These are phyloP conservation scores for Lanius ludovicianus DNA, from an alignment of 2,113 vertebrate genomes.

Conservation along the genomic window DNA sequence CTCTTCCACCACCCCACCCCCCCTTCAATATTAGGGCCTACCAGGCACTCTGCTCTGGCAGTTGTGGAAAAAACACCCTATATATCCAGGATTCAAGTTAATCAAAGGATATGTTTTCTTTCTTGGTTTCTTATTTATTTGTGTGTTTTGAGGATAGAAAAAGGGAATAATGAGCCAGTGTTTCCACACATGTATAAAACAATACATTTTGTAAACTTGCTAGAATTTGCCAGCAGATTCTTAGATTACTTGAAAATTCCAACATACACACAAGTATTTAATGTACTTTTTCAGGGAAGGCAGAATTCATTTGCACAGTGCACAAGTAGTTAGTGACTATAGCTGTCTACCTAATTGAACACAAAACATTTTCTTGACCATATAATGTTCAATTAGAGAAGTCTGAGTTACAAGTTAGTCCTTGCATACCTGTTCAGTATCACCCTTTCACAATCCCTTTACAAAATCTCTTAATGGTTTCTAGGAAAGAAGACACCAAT, in stretches of 20 bases:
- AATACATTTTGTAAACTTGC: not conserved
- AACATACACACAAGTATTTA: not conserved
- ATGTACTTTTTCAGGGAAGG: not conserved
- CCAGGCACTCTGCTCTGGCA: not conserved
- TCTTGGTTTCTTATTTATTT: not conserved
- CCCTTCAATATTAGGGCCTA: not conserved
- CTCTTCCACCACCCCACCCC: accelerated
- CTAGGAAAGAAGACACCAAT: not conserved
- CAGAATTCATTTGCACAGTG: not conserved
- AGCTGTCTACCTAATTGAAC: not conserved
- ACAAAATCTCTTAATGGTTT: not conserved
- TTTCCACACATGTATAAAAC: not conserved
- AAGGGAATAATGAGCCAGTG: not conserved
- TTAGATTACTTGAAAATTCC: not conserved
- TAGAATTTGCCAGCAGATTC: not conserved
- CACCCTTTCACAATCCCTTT: not conserved
- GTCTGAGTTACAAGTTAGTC: not conserved
- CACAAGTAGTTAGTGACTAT: not conserved
- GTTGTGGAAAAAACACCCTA: not conserved
- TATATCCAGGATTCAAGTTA: not conserved
- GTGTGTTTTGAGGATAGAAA: not conserved
- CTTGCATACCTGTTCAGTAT: not conserved
- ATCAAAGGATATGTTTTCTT: not conserved
- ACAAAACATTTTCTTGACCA: not conserved
- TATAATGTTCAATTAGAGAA: not conserved